Conservation (phyloP, 1,140 invertebrate species). For the Paraescarpia echinospica region DNA sequence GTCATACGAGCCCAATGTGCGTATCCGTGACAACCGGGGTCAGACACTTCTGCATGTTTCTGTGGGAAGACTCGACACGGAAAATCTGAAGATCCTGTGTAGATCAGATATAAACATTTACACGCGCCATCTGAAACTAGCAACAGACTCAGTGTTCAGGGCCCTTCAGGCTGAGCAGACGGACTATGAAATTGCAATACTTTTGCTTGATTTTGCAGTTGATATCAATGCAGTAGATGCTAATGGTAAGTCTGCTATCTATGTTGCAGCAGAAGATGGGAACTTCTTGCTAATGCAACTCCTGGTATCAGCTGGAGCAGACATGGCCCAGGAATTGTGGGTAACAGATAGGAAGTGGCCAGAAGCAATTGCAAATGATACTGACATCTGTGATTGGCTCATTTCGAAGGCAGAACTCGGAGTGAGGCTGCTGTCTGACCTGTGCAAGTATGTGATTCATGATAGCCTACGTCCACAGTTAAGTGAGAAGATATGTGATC, state of each 20-base stretch:
- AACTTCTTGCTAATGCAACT: neutral
- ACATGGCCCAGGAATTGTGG: neutral
- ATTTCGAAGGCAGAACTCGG: neutral
- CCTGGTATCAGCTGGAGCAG: neutral
- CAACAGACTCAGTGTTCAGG: slow-evolving; percentile 5
- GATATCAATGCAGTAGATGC: neutral
- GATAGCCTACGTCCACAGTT: neutral
- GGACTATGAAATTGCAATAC: neutral
- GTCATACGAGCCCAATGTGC: neutral
- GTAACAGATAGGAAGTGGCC: neutral
- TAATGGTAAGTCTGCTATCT: neutral
- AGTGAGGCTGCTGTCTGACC: neutral
- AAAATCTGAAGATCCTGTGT: slow-evolving; percentile 5
- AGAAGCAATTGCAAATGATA: neutral
- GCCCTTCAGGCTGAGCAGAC: neutral
- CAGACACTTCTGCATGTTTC: slow-evolving; percentile 10
- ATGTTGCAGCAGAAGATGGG: neutral
- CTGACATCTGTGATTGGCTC: neutral
- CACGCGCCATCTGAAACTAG: neutral
- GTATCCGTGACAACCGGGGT: slow-evolving; percentile 12
- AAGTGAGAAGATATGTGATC: neutral
- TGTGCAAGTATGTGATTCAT: slow-evolving; percentile 7
- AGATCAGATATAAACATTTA: slow-evolving; percentile 9
- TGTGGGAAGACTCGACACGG: neutral
- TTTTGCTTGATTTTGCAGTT: neutral